Evolutionary conservation across 2,888 invertebrate species (phyloP).

Genomic region (Adineta ricciae): DNA sequence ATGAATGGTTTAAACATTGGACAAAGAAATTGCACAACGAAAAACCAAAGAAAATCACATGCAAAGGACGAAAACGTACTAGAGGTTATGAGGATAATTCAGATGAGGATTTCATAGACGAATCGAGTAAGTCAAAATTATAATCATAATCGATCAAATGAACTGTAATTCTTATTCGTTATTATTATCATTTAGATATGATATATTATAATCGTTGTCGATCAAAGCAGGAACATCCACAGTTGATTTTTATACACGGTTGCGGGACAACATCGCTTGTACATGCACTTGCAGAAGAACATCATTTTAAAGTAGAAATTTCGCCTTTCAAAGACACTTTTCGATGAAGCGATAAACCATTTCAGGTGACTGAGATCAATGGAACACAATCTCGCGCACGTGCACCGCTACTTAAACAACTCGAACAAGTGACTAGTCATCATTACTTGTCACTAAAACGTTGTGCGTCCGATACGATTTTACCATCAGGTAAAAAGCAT

Average conservation of each 20-base stretch:
- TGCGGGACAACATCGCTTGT: conserved; percentile 14
- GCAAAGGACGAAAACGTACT: not conserved
- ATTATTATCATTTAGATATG: not conserved
- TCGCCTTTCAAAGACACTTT: too few relatives aligned
- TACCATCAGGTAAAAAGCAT: not conserved
- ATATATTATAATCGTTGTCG: not conserved
- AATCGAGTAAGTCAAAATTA: not conserved
- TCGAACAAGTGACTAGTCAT: not conserved
- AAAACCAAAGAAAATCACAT: not conserved
- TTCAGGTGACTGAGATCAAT: not conserved
- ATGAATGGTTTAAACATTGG: conserved; percentile 9
- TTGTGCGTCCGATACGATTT: not conserved
- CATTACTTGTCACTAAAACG: not conserved
- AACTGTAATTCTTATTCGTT: too few relatives aligned
- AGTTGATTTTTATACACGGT: not conserved
- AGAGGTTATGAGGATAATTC: conserved; percentile 3
- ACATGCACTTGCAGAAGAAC: not conserved
- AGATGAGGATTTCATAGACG: conserved; percentile 5
- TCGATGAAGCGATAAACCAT: too few relatives aligned
- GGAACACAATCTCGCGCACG: not conserved
- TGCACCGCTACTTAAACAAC: not conserved
- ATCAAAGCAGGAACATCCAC: not conserved
- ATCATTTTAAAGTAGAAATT: not conserved
- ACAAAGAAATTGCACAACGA: not conserved
- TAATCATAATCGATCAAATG: too few relatives aligned